Evolutionary conservation across 2,113 vertebrate species (phyloP).

Genomic region (Notiomystis cincta): DNA sequence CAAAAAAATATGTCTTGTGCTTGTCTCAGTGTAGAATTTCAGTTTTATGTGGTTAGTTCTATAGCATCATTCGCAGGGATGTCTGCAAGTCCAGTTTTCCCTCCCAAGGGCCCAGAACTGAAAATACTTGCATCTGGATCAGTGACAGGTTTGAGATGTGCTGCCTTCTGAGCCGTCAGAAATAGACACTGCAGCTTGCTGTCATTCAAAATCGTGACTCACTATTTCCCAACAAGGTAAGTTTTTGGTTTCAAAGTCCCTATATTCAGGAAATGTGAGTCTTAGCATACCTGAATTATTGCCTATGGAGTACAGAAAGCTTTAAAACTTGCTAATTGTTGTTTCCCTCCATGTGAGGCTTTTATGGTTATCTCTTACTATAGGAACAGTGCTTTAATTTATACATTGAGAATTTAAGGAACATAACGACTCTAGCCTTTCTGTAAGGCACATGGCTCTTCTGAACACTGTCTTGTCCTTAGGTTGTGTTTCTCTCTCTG

Average conservation of each 20-base stretch:
- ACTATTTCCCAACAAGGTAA: neutral
- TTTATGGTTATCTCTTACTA: neutral
- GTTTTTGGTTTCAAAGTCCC: neutral
- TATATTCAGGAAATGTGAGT: neutral
- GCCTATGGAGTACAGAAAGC: neutral
- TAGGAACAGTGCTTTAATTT: neutral
- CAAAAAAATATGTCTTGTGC: neutral
- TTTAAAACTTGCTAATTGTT: neutral
- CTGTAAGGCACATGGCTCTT: neutral
- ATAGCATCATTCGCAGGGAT: neutral
- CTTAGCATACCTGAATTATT: neutral
- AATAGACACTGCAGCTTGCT: neutral
- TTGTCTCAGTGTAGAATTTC: neutral
- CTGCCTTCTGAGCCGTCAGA: neutral
- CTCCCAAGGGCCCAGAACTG: neutral
- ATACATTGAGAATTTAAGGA: neutral
- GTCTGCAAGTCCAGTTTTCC: neutral
- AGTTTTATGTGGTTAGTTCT: neutral
- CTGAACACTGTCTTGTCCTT: neutral
- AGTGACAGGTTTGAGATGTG: neutral
- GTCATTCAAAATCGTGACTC: neutral
- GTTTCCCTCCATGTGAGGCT: neutral
- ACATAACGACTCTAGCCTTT: neutral
- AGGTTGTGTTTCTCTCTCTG: neutral
- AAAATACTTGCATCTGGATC: neutral